Conservation (phyloP, 2,888 invertebrate genomes). For the Mesochorus sp. region DNA sequence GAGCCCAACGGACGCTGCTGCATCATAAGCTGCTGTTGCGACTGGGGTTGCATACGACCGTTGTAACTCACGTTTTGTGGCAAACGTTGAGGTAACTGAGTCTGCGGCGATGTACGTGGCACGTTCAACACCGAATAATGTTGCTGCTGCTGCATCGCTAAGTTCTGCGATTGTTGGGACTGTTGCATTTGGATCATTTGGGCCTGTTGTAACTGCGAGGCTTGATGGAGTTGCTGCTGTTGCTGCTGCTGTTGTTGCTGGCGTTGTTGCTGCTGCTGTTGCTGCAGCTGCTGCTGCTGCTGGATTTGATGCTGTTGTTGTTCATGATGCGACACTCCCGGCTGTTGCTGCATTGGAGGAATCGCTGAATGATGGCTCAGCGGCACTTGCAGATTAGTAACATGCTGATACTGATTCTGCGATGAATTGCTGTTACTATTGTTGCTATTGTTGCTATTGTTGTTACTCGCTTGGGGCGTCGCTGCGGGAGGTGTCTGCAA, state of each 20-base stretch:
- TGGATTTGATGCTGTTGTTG: slow-evolving; percentile 67
- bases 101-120: slow-evolving; percentile 77
- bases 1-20: slow-evolving; percentile 75
- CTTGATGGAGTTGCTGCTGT: slow-evolving; percentile 66
- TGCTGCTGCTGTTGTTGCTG: slow-evolving; percentile 78
- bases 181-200: slow-evolving; percentile 67
- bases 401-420: slow-evolving; percentile 64
- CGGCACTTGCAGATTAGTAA: slow-evolving; percentile 62
- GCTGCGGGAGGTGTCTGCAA: slow-evolving; percentile 58
- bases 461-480: slow-evolving; percentile 64
- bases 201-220: slow-evolving; percentile 67
- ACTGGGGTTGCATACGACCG: slow-evolving; percentile 74
- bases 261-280: slow-evolving; percentile 78
- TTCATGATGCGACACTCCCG: slow-evolving; percentile 74
- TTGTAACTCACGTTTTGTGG: slow-evolving; percentile 77
- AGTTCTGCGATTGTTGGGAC: slow-evolving; percentile 75
- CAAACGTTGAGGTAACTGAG: slow-evolving; percentile 70
- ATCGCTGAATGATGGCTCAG: slow-evolving; percentile 56
- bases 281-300: slow-evolving; percentile 74
- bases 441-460: no score
- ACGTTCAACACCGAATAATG: slow-evolving; percentile 79
- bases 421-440: no score
- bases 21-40: slow-evolving; percentile 71
- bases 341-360: slow-evolving; percentile 68
- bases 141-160: slow-evolving; percentile 66